A percentile compares a stretch with the other conserved stretches of the same genome.
phyloP scores from a whole-genome alignment of 1,140 invertebrate species.

The Anadara kagoshimensis region DNA sequence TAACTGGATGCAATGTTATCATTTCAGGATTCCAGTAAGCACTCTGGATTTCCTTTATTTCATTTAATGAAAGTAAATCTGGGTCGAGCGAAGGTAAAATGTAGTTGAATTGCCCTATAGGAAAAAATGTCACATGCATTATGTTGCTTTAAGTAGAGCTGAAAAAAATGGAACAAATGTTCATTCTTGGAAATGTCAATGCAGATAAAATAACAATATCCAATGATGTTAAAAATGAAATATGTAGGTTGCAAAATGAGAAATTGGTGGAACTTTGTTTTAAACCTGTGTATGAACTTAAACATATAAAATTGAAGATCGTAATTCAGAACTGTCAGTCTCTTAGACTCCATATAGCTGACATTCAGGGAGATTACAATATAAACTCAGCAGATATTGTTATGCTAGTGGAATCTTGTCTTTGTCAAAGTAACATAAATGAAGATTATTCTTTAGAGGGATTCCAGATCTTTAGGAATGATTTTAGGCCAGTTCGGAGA shows the following conservation, averaged over 20 bases:
- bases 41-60: no score
- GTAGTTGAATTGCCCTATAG: constrained; percentile 1
- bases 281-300: no score
- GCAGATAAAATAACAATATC: constrained; percentile 3
- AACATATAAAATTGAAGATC: no score
- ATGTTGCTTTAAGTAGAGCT: constrained; percentile 9
- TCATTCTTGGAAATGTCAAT: background rate
- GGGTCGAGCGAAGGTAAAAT: no score
- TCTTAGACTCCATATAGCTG: no score
- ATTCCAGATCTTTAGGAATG: constrained; percentile 2
- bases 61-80: no score
- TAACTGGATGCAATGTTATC: no score
- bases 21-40: no score
- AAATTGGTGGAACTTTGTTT: background rate
- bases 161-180: background rate
- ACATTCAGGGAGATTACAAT: no score
- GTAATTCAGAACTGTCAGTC: no score
- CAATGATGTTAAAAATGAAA: constrained; percentile 2
- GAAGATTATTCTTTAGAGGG: background rate
- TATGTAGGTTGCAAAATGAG: background rate
- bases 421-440: background rate
- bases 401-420: constrained; percentile 2
- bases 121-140: constrained; percentile 12
- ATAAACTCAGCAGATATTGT: background rate
- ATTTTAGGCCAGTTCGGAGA: background rate